A percentile compares a stretch with the other conserved stretches of the same genome.
phyloP scores from a whole-genome alignment of 2,797 vertebrate species.

The Taenioides sp. region DNA sequence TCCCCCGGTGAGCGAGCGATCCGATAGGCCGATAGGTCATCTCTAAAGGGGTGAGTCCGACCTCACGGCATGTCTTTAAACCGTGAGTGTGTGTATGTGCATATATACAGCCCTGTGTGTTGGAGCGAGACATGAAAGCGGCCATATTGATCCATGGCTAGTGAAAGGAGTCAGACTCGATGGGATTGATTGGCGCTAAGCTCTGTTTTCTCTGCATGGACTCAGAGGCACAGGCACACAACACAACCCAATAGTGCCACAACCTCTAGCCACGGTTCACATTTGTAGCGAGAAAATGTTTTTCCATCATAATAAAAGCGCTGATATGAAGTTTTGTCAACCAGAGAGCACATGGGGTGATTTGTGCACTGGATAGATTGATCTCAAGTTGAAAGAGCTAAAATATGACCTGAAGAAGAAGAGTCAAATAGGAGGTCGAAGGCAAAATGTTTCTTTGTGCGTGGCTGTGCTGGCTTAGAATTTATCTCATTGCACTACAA shows the following conservation, averaged over 20 bases:
- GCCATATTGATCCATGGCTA: slow-evolving; percentile 72
- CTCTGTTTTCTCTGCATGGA: slow-evolving; percentile 75
- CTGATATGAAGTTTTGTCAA: neutral
- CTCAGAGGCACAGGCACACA: slow-evolving; percentile 47
- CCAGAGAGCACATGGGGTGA: neutral
- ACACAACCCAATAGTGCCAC: slow-evolving; percentile 24
- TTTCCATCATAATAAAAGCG: neutral
- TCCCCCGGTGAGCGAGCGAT: slow-evolving; percentile 58
- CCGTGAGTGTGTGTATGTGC: slow-evolving; percentile 13
- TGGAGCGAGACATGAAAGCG: slow-evolving; percentile 69
- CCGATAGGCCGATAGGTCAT: slow-evolving; percentile 74
- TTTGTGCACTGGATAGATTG: neutral
- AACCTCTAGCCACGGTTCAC: neutral
- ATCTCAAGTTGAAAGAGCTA: neutral
- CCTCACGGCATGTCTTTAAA: slow-evolving; percentile 61
- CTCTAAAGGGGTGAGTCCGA: slow-evolving; percentile 62
- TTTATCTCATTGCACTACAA: neutral
- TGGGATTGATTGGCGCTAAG: slow-evolving; percentile 76
- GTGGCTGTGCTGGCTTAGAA: neutral
- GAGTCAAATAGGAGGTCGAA: neutral
- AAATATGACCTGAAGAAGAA: slow-evolving; percentile 15
- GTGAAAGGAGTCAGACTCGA: slow-evolving; percentile 76
- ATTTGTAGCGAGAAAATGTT: neutral
- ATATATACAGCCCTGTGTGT: slow-evolving; percentile 28
- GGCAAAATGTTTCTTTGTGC: neutral